These are phyloP conservation scores for Orchesella flavescens DNA, from an alignment of 2,888 invertebrate species.

Conservation along the genomic window DNA sequence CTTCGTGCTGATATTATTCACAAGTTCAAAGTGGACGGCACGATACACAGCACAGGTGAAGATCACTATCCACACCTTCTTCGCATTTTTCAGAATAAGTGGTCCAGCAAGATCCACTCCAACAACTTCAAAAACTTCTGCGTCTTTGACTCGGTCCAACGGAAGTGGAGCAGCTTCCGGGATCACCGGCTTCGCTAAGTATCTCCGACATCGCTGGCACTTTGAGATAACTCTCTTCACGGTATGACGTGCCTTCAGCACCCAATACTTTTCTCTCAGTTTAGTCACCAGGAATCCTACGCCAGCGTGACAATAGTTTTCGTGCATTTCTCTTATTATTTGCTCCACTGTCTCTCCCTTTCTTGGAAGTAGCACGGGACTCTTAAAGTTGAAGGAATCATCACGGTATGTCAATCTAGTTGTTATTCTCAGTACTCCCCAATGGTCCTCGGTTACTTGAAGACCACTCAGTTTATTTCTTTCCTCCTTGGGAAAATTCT, in stretches of 20 bases:
- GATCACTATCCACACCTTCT: slow-evolving; percentile 73
- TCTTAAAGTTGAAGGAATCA: background rate
- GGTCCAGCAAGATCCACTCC: slow-evolving; percentile 74
- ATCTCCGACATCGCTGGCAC: background rate
- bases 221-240: background rate
- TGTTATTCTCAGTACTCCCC: slow-evolving; percentile 1
- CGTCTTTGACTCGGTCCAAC: slow-evolving; percentile 7
- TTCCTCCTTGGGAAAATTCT: background rate
- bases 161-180: background rate
- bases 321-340: slow-evolving; percentile 8
- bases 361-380: slow-evolving; percentile 16
- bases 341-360: background rate
- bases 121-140: slow-evolving; percentile 62
- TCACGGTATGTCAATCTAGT: slow-evolving; percentile 16
- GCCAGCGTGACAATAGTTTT: slow-evolving; percentile 20
- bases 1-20: slow-evolving; percentile 72
- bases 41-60: slow-evolving; percentile 74
- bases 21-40: slow-evolving; percentile 74
- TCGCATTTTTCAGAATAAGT: slow-evolving; percentile 70
- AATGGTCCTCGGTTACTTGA: background rate
- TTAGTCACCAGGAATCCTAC: slow-evolving; percentile 20
- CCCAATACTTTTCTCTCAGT: slow-evolving; percentile 8
- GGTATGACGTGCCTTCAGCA: background rate
- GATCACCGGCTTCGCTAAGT: background rate
- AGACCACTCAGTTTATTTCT: background rate